These are phyloP conservation scores for Drosophila yakuba DNA, from an alignment of 1,140 invertebrate species.

Conservation along the genomic window DNA sequence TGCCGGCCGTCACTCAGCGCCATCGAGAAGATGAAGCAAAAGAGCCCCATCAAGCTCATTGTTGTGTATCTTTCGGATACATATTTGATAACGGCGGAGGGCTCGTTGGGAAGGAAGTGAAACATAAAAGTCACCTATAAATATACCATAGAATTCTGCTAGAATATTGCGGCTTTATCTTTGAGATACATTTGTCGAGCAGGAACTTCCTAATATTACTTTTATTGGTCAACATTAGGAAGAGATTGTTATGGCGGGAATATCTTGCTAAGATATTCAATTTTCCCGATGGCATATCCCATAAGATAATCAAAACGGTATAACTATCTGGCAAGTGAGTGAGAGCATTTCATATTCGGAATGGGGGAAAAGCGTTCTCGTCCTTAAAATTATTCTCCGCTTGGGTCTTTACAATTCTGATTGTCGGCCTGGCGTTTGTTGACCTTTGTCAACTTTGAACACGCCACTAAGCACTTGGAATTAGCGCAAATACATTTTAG, in stretches of 20 bases:
- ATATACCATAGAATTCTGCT: conserved; percentile 48
- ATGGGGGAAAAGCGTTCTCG: conserved; percentile 33
- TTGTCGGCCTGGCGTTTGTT: conserved; percentile 53
- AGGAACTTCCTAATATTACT: conserved; percentile 42
- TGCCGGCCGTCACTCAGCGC: conserved; percentile 81
- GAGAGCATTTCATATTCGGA: no score
- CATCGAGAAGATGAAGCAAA: conserved; percentile 45
- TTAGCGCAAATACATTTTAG: conserved; percentile 66
- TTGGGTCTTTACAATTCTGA: conserved; percentile 27
- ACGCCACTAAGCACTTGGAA: conserved; percentile 75
- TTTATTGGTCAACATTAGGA: conserved; percentile 43
- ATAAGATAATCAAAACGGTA: not conserved
- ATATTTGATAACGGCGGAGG: conserved; percentile 69
- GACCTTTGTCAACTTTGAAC: conserved; percentile 79
- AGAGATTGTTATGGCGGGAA: conserved; percentile 26
- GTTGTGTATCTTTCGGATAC: conserved; percentile 80
- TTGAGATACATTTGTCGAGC: conserved; percentile 32
- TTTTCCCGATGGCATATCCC: conserved; percentile 20
- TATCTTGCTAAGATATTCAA: conserved; percentile 25
- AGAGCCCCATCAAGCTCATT: conserved; percentile 59
- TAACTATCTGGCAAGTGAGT: no score
- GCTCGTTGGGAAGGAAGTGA: conserved; percentile 61
- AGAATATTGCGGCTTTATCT: conserved; percentile 25
- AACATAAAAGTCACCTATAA: conserved; percentile 66
- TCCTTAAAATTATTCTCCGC: conserved; percentile 20